These are phyloP conservation scores for Hydra vulgaris DNA, from an alignment of 30 jellyfish, hydroid and myxozoan species.

Conservation along the genomic window DNA sequence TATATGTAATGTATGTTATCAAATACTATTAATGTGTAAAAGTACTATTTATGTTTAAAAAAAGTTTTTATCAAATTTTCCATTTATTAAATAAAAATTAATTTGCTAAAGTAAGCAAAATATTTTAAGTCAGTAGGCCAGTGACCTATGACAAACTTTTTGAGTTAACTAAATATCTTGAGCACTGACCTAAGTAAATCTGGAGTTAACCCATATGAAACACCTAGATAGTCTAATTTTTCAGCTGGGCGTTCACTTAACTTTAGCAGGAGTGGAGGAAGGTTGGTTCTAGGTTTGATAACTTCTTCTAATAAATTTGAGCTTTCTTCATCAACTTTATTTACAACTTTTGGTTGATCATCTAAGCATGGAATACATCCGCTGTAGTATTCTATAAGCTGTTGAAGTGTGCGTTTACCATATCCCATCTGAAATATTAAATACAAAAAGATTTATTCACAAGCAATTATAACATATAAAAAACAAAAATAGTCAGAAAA, in stretches of 20 bases:
- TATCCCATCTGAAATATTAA: slow-evolving; percentile 99
- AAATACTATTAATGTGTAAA: too few relatives aligned
- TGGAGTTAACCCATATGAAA: slow-evolving; percentile 86
- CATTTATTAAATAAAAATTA: too few relatives aligned
- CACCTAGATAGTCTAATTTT: slow-evolving; percentile 84
- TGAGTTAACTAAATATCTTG: too few relatives aligned
- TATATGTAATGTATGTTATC: too few relatives aligned
- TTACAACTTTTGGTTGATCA: not conserved
- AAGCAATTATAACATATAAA: not conserved
- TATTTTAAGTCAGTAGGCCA: too few relatives aligned
- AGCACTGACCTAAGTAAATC: slow-evolving; percentile 76
- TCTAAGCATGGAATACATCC: slow-evolving; percentile 48
- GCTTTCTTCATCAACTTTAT: slow-evolving; percentile 16
- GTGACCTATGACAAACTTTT: too few relatives aligned
- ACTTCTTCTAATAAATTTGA: slow-evolving; percentile 59
- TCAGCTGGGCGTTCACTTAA: slow-evolving; percentile 86
- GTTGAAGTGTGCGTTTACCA: slow-evolving; percentile 88
- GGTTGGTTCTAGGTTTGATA: slow-evolving; percentile 65
- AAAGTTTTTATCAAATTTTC: too few relatives aligned
- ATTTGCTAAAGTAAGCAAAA: too few relatives aligned
- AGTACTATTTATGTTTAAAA: too few relatives aligned
- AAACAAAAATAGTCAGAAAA: not conserved
- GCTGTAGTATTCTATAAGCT: slow-evolving; percentile 59
- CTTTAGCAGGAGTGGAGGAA: slow-evolving; percentile 83
- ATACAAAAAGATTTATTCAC: too few relatives aligned